These are phyloP conservation scores for Cisticola juncidis DNA, from an alignment of 2,113 vertebrate species.

Conservation along the genomic window DNA sequence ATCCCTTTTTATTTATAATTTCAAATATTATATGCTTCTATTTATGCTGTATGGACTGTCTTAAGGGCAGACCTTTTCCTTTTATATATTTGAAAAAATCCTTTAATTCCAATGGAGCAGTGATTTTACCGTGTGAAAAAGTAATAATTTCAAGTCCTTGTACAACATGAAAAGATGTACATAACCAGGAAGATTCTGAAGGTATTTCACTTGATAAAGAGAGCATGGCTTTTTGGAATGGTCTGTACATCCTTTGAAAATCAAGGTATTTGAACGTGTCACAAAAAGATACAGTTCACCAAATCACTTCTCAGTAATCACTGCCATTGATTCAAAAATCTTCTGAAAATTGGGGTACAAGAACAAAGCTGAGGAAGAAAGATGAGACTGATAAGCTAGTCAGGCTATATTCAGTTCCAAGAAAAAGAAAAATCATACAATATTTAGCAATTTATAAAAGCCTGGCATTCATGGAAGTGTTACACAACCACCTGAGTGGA, in stretches of 20 bases:
- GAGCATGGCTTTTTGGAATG: rapidly evolving
- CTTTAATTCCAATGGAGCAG: background rate
- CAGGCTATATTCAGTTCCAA: background rate
- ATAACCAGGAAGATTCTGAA: background rate
- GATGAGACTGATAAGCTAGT: background rate
- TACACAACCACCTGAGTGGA: background rate
- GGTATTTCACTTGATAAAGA: background rate
- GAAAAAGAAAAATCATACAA: background rate
- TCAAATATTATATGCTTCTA: background rate
- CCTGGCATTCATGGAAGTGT: background rate
- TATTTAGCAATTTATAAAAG: background rate
- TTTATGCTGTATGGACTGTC: background rate
- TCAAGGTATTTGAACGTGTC: background rate
- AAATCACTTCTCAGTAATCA: background rate
- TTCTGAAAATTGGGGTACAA: background rate
- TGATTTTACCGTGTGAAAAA: background rate
- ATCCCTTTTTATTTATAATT: background rate
- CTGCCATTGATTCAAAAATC: background rate
- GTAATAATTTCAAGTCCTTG: background rate
- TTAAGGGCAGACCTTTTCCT: background rate
- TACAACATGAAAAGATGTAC: background rate
- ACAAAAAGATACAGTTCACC: background rate
- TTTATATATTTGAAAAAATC: background rate
- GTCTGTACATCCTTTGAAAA: constrained; percentile 3
- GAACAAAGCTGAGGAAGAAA: background rate